A percentile compares a stretch with the other conserved stretches of the same genome.
phyloP scores from a whole-genome alignment of 2,797 vertebrate genomes.

The Trematomus bernacchii region DNA sequence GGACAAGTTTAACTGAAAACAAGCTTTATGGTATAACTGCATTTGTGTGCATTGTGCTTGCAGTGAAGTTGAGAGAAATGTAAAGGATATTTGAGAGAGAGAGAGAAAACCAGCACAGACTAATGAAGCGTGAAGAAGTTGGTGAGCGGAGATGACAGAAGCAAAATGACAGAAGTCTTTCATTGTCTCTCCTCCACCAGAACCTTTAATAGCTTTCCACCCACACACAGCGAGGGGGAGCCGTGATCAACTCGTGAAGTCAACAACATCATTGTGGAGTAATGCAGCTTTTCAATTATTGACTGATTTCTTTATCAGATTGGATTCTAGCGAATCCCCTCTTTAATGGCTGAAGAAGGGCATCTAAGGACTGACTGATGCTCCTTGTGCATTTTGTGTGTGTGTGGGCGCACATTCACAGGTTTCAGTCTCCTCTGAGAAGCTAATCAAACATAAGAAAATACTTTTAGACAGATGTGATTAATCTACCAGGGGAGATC shows the following conservation, averaged over 20 bases:
- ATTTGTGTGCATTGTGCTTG: constrained; percentile 38
- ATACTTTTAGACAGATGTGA: constrained; percentile 49
- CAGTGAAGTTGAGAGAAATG: constrained; percentile 48
- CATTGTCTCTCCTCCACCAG: constrained; percentile 48
- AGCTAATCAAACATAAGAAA: constrained; percentile 36
- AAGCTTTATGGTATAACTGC: constrained; percentile 33
- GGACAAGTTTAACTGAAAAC: constrained; percentile 35
- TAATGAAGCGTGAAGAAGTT: constrained; percentile 61
- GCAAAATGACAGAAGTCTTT: constrained; percentile 40
- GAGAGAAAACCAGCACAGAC: constrained; percentile 32
- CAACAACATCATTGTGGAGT: constrained; percentile 26
- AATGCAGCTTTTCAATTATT: constrained; percentile 49
- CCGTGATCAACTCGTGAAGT: constrained; percentile 32
- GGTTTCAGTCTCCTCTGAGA: constrained; percentile 17
- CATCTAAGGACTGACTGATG: constrained; percentile 18
- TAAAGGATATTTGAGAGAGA: constrained; percentile 59
- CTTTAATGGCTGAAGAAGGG: constrained; percentile 17
- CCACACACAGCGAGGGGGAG: constrained; percentile 28
- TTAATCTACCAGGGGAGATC: constrained; percentile 65
- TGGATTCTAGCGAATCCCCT: constrained; percentile 6
- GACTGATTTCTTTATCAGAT: constrained; percentile 21
- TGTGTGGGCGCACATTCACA: background rate
- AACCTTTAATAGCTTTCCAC: constrained; percentile 50
- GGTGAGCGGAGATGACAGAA: constrained; percentile 55
- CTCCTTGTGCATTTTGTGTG: constrained; percentile 1